These are phyloP conservation scores for Asarcornis scutulata DNA, from an alignment of 2,113 vertebrate genomes.

Conservation along the genomic window DNA sequence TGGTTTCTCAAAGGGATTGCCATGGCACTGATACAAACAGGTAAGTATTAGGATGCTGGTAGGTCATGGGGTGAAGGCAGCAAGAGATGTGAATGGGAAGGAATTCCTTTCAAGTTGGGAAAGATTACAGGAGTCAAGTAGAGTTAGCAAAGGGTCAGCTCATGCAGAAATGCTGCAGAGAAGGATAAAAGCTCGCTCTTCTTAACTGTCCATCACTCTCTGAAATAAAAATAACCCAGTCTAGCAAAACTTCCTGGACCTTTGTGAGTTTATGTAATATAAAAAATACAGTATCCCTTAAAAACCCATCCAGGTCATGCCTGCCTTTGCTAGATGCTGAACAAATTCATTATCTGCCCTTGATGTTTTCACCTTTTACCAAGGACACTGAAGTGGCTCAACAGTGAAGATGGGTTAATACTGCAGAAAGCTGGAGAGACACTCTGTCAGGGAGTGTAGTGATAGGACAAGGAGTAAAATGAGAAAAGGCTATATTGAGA, in stretches of 20 bases:
- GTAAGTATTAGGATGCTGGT: not conserved
- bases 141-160: not conserved
- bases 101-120: not conserved
- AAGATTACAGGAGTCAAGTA: not conserved
- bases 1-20: conserved; percentile 16
- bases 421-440: too few relatives aligned
- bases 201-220: not conserved
- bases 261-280: not conserved
- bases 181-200: not conserved
- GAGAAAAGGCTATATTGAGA: too few relatives aligned
- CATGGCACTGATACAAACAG: not conserved
- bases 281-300: not conserved
- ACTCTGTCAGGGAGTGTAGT: too few relatives aligned
- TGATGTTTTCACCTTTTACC: not conserved
- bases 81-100: not conserved
- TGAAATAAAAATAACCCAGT: not conserved
- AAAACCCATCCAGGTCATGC: not conserved
- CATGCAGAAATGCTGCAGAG: not conserved
- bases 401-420: not conserved
- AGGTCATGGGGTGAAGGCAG: not conserved
- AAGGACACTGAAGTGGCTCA: not conserved
- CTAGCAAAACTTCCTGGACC: not conserved
- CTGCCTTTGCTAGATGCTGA: not conserved
- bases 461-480: too few relatives aligned
- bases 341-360: not conserved